These are phyloP conservation scores for Cheiracanthium punctorium DNA, from an alignment of 2,888 invertebrate species.

Conservation along the genomic window DNA sequence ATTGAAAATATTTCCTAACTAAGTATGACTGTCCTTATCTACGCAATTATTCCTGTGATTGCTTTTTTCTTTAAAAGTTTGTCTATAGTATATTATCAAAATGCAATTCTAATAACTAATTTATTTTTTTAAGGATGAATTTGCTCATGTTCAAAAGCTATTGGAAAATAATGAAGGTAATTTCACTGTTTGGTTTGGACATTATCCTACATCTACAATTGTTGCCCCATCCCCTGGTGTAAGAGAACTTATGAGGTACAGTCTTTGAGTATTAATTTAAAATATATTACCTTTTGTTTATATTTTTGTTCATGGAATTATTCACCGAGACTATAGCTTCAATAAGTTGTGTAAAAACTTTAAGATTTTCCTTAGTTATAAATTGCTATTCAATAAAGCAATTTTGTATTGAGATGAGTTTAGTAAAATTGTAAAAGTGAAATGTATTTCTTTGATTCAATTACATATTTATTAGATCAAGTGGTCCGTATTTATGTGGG, in stretches of 20 bases:
- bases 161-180: constrained; percentile 79
- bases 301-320: too few relatives aligned
- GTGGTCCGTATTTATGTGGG: constrained; percentile 89
- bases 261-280: too few relatives aligned
- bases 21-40: not conserved
- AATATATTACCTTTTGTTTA: too few relatives aligned
- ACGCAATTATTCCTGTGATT: not conserved
- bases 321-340: too few relatives aligned
- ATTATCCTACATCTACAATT: constrained; percentile 93
- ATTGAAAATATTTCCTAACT: too few relatives aligned
- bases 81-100: not conserved
- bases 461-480: constrained; percentile 75
- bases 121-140: constrained; percentile 58
- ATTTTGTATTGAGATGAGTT: too few relatives aligned
- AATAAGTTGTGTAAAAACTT: too few relatives aligned
- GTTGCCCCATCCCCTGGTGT: constrained; percentile 79
- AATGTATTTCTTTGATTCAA: not conserved
- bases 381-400: too few relatives aligned
- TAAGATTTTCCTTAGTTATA: too few relatives aligned
- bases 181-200: constrained; percentile 88
- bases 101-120: not conserved
- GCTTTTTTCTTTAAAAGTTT: not conserved
- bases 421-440: too few relatives aligned
- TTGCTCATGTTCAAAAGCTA: constrained; percentile 47
- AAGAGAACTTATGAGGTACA: constrained; percentile 73